phyloP scores from a whole-genome alignment of 2,113 vertebrate species.

The Bos indicus region DNA sequence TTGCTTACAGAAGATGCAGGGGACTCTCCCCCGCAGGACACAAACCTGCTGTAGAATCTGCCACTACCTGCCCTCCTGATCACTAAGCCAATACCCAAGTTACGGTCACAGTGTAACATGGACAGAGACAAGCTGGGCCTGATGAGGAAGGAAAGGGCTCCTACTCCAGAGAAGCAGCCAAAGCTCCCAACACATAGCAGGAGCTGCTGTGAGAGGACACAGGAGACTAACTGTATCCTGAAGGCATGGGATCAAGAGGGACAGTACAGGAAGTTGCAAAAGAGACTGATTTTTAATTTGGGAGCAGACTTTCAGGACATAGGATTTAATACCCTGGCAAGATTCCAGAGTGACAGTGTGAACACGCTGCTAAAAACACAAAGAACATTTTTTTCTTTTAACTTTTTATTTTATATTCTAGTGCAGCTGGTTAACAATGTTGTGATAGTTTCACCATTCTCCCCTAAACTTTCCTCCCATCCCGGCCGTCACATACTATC shows the following conservation, averaged over 20 bases:
- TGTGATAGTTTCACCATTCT: neutral
- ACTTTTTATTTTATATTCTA: neutral
- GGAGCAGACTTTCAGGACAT: neutral
- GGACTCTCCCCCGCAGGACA: neutral
- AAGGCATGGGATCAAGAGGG: neutral
- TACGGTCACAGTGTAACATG: neutral
- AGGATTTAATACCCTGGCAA: neutral
- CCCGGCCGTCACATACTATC: neutral
- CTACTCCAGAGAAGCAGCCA: neutral
- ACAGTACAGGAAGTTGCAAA: neutral
- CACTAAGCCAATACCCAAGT: neutral
- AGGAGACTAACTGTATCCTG: neutral
- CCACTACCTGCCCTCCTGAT: neutral
- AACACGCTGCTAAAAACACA: neutral
- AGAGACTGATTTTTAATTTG: neutral
- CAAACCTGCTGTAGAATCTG: neutral
- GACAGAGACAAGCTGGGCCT: neutral
- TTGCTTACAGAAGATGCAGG: neutral
- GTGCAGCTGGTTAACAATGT: neutral
- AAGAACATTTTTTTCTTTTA: neutral
- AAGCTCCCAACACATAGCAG: neutral
- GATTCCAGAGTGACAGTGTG: neutral
- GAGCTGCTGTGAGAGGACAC: neutral
- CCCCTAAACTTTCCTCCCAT: neutral
- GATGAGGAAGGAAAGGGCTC: neutral